Evolutionary conservation across 1,140 invertebrate species (phyloP).

Genomic region (Plectrocnemia conspersa): DNA sequence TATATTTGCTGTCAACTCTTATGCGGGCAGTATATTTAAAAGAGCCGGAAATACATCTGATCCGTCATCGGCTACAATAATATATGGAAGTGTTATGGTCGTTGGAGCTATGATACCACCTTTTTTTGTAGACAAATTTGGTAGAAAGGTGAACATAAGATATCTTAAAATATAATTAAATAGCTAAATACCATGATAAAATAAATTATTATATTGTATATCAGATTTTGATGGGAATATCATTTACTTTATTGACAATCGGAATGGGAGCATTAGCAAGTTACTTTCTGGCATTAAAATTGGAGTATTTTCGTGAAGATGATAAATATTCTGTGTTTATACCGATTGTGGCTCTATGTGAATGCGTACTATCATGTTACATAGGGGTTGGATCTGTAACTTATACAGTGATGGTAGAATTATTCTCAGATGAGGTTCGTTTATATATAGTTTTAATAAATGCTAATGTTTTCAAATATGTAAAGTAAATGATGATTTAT

Average conservation of each 20-base stretch:
- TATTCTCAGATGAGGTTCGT: slow-evolving; percentile 23
- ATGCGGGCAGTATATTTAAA: slow-evolving; percentile 56
- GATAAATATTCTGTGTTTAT: slow-evolving; percentile 13
- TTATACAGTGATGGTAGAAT: slow-evolving; percentile 20
- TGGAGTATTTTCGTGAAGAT: no score
- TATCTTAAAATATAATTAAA: no score
- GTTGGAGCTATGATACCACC: slow-evolving; percentile 49
- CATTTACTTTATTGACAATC: slow-evolving; percentile 1
- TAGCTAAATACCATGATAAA: no score
- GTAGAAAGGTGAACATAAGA: slow-evolving; percentile 46
- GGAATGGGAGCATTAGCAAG: slow-evolving; percentile 10
- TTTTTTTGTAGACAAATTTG: slow-evolving; percentile 55
- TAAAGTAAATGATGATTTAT: not conserved
- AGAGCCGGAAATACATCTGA: slow-evolving; percentile 48
- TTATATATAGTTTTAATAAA: slow-evolving; percentile 2
- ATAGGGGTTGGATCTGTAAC: slow-evolving; percentile 28
- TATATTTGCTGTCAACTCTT: slow-evolving; percentile 36
- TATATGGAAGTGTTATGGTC: slow-evolving; percentile 48
- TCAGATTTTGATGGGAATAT: slow-evolving; percentile 19
- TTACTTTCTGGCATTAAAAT: slow-evolving; percentile 2
- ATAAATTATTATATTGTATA: no score
- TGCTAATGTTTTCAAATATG: not conserved
- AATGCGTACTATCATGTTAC: slow-evolving; percentile 20
- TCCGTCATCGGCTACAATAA: slow-evolving; percentile 50
- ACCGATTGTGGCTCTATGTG: slow-evolving; percentile 11